Evolutionary conservation across 2,888 invertebrate species (phyloP).

Genomic region (Gasteruption jaculator): DNA sequence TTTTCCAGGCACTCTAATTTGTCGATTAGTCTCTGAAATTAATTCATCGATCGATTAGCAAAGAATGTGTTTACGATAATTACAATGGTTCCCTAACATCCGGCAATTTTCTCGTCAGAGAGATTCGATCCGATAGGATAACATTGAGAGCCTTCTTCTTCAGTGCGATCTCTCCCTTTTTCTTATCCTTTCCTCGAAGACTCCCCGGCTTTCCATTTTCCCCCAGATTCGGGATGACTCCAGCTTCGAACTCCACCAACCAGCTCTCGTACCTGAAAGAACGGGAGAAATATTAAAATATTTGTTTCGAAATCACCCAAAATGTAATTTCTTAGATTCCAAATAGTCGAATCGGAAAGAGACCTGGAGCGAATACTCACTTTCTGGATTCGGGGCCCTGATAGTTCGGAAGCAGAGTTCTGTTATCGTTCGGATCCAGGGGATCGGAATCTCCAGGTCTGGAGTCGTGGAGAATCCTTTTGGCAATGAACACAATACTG

Average conservation of each 20-base stretch:
- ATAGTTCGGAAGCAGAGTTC: too few species aligned
- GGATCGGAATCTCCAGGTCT: too few species aligned
- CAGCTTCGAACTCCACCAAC: constrained; percentile 61
- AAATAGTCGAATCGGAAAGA: too few species aligned
- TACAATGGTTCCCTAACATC: constrained; percentile 58
- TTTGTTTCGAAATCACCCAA: not conserved
- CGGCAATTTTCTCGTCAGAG: constrained; percentile 74
- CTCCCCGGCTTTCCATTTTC: constrained; percentile 67
- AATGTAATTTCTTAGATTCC: constrained; percentile 5
- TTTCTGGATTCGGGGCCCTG: too few species aligned
- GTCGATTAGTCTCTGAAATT: too few species aligned
- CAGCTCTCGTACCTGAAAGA: constrained; percentile 50
- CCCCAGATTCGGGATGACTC: constrained; percentile 68
- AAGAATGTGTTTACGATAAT: constrained; percentile 41
- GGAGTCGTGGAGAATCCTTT: constrained; percentile 23
- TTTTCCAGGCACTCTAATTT: too few species aligned
- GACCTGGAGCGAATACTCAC: too few species aligned
- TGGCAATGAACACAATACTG: constrained; percentile 27
- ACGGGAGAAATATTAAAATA: not conserved
- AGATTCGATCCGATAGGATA: constrained; percentile 81
- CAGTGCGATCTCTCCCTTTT: constrained; percentile 66
- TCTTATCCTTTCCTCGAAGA: constrained; percentile 63
- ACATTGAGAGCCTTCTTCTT: constrained; percentile 85
- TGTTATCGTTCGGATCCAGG: too few species aligned
- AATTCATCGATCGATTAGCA: too few species aligned